Evolutionary conservation across 1,140 invertebrate species (phyloP).

Genomic region (Cataglyphis hispanica): DNA sequence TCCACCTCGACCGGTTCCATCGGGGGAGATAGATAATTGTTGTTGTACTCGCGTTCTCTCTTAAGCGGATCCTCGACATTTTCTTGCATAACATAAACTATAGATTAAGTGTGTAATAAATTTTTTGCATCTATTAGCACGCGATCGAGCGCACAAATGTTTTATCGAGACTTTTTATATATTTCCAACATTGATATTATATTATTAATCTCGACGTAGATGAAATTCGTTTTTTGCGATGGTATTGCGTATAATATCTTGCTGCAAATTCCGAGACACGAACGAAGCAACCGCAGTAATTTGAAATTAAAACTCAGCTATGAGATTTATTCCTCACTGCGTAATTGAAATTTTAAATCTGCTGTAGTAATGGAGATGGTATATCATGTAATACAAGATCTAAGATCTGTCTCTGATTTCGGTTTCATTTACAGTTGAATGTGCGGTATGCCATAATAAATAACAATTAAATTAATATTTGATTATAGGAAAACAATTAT

Average conservation of each 20-base stretch:
- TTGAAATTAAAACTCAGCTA: constrained; percentile 15
- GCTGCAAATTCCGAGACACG: background rate
- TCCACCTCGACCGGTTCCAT: constrained; percentile 21
- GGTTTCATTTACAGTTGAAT: background rate
- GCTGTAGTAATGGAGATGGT: background rate
- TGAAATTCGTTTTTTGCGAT: background rate
- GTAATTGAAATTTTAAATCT: constrained; percentile 38
- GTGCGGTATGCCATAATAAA: background rate
- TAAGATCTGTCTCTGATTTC: constrained; percentile 2
- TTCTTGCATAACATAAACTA: background rate
- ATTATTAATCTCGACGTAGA: background rate
- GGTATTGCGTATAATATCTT: constrained; percentile 2
- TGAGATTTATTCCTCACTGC: background rate
- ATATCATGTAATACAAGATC: background rate
- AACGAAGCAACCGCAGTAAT: background rate
- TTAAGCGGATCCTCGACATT: background rate
- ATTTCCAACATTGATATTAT: background rate
- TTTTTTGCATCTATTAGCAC: background rate
- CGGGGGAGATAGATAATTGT: constrained; percentile 23
- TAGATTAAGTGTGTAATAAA: background rate
- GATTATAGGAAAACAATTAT: background rate
- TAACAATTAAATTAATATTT: constrained; percentile 35
- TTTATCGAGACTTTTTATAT: background rate
- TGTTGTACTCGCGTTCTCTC: constrained; percentile 6
- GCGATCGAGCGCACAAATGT: background rate